A percentile compares a stretch with the other conserved stretches of the same genome.
These are phyloP conservation scores for Rotaria macrura DNA, from an alignment of 2,888 invertebrate species.

Conservation along the genomic window DNA sequence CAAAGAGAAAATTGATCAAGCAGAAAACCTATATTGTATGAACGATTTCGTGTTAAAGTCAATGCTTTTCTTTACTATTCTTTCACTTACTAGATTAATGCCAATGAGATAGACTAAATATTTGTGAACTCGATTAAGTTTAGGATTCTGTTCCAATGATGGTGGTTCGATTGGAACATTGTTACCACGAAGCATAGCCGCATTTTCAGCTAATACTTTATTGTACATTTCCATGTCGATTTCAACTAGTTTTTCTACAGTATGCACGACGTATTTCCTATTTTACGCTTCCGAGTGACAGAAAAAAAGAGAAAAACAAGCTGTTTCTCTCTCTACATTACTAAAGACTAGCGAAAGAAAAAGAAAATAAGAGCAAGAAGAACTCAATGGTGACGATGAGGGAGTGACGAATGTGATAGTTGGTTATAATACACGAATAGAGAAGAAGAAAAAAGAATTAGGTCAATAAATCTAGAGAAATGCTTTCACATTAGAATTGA, in stretches of 20 bases:
- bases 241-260: not conserved
- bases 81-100: not conserved
- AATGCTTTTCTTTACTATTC: not conserved
- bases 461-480: not conserved
- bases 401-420: not conserved
- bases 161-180: not conserved
- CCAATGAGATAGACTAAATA: not conserved
- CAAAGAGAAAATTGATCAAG: not conserved
- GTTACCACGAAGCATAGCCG: not conserved
- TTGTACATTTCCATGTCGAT: not conserved
- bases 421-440: not conserved
- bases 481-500: not conserved
- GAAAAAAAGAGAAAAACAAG: not conserved
- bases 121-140: not conserved
- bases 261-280: not conserved
- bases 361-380: not conserved
- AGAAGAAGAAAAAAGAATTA: not conserved
- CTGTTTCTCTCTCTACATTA: not conserved
- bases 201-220: not conserved
- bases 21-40: not conserved
- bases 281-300: not conserved
- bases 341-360: not conserved
- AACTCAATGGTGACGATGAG: not conserved
- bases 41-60: not conserved
- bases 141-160: not conserved